These are phyloP conservation scores for Neosilurus mollespiculum DNA, from an alignment of 2,797 vertebrate genomes.

Conservation along the genomic window DNA sequence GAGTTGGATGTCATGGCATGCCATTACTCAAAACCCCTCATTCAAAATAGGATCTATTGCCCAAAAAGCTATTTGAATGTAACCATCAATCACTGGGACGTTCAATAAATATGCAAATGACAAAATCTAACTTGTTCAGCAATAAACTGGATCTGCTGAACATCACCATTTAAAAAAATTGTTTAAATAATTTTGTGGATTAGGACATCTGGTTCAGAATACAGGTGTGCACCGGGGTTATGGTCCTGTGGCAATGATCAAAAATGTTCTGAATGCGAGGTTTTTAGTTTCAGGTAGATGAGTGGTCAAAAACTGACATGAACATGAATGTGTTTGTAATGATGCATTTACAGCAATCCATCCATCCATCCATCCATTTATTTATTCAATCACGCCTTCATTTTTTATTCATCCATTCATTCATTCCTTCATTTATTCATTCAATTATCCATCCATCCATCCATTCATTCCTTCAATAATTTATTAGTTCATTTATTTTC, in stretches of 20 bases:
- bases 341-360: neutral
- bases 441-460: no score
- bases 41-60: conserved; percentile 30
- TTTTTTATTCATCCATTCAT: no score
- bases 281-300: neutral
- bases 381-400: no score
- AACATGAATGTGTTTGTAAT: neutral
- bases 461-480: no score
- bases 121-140: neutral
- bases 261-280: neutral
- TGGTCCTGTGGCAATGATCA: neutral
- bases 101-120: neutral
- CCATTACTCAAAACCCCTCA: conserved; percentile 28
- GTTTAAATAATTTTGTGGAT: neutral
- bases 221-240: neutral
- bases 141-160: neutral
- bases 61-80: conserved; percentile 8
- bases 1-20: conserved; percentile 35
- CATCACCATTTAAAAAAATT: neutral
- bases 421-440: no score
- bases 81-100: neutral
- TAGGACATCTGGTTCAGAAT: neutral
- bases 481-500: no score
- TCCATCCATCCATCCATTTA: no score
- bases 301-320: neutral